phyloP scores from a whole-genome alignment of 2,888 invertebrate genomes.

The Hetaerina titia region DNA sequence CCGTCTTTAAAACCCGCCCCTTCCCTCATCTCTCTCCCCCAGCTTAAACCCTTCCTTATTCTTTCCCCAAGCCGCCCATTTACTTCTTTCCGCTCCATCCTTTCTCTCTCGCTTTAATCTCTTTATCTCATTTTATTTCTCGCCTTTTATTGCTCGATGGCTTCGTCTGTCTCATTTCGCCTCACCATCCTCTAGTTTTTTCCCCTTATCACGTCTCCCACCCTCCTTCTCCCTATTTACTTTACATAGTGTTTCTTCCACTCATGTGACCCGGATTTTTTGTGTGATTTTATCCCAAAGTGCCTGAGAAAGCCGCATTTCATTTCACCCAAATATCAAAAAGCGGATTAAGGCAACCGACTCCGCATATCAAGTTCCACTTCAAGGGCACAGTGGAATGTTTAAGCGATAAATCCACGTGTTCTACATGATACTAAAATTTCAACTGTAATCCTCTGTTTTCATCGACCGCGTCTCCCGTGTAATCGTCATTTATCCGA shows the following conservation, averaged over 20 bases:
- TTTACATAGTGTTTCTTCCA: neutral
- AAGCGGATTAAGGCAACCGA: neutral
- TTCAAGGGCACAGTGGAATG: no score
- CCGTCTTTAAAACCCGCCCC: neutral
- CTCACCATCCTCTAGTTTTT: neutral
- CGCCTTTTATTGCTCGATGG: neutral
- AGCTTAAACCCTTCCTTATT: neutral
- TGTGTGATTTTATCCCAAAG: neutral
- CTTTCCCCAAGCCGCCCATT: neutral
- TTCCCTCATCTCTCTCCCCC: neutral
- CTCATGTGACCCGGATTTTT: neutral
- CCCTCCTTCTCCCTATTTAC: neutral
- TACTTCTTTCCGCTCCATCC: neutral
- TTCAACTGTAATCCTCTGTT: no score
- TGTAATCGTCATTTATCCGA: no score
- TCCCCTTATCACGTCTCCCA: neutral
- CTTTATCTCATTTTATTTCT: neutral
- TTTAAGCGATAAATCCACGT: no score
- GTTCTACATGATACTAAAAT: no score
- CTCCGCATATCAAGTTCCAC: no score
- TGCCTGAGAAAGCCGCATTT: neutral
- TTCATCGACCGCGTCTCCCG: no score
- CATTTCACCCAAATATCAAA: neutral
- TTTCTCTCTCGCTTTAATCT: constrained; percentile 1
- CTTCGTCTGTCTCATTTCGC: constrained; percentile 3